Evolutionary conservation across 1,140 invertebrate species (phyloP).

Genomic region (Euwallacea fornicatus): DNA sequence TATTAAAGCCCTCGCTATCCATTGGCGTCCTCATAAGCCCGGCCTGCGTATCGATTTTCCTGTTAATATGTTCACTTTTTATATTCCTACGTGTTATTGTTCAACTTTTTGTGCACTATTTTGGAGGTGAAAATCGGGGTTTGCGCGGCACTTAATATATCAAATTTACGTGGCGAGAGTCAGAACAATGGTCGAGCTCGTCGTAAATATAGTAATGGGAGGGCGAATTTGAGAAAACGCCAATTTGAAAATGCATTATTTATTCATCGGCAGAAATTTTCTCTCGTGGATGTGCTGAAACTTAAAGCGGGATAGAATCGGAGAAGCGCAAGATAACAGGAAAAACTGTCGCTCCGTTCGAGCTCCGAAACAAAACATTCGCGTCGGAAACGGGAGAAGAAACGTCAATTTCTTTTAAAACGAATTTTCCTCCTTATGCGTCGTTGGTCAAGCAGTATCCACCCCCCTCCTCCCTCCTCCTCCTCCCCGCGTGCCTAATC

Average conservation of each 20-base stretch:
- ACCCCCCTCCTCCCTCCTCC: too few relatives aligned
- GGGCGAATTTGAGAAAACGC: too few relatives aligned
- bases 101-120: too few relatives aligned
- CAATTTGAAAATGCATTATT: neutral
- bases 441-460: neutral
- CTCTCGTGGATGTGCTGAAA: neutral
- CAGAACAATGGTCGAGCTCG: too few relatives aligned
- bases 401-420: conserved; percentile 10
- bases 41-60: conserved; percentile 7
- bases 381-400: neutral
- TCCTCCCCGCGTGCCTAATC: too few relatives aligned
- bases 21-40: neutral
- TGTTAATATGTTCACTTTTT: conserved; percentile 3
- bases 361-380: conserved; percentile 1
- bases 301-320: neutral
- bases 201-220: too few relatives aligned
- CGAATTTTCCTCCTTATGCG: neutral
- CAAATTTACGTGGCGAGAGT: too few relatives aligned
- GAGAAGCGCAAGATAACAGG: neutral
- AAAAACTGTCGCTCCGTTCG: neutral
- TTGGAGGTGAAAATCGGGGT: neutral
- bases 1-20: conserved; percentile 18
- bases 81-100: too few relatives aligned
- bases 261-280: neutral
- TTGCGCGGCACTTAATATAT: too few relatives aligned